Evolutionary conservation across 2,888 invertebrate genomes (phyloP).

Genomic region (Ectobius pallidus): DNA sequence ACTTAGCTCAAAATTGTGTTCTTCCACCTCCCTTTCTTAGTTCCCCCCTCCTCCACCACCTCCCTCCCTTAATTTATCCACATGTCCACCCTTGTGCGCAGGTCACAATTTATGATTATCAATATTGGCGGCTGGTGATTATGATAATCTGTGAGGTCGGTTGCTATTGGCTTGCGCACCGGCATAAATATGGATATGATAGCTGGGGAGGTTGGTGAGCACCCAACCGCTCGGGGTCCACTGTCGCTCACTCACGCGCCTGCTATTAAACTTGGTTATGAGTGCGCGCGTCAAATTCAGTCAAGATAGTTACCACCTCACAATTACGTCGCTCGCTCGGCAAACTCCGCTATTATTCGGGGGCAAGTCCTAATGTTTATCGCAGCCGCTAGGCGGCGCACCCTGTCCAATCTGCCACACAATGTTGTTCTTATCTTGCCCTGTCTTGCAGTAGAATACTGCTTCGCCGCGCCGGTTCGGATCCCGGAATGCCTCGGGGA

Average conservation of each 20-base stretch:
- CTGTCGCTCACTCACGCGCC: not conserved
- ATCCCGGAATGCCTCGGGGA: not conserved
- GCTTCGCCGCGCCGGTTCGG: not conserved
- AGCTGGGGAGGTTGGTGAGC: constrained; percentile 18
- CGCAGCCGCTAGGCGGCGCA: constrained; percentile 43
- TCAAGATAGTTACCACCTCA: not conserved
- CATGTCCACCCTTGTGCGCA: constrained; percentile 41
- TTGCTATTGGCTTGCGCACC: constrained; percentile 39
- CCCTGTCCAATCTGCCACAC: constrained; percentile 30
- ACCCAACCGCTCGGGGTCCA: constrained; percentile 13
- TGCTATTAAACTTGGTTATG: constrained; percentile 29
- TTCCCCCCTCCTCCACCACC: constrained; percentile 31
- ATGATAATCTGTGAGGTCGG: constrained; percentile 40
- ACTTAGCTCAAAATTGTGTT: constrained; percentile 41
- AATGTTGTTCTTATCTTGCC: not conserved
- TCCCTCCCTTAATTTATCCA: constrained; percentile 42
- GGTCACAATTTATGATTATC: constrained; percentile 43
- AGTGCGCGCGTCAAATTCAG: constrained; percentile 39
- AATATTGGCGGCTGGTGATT: constrained; percentile 41
- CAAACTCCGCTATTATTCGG: constrained; percentile 24
- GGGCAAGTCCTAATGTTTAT: constrained; percentile 19
- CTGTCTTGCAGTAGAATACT: not conserved
- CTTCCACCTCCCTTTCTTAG: constrained; percentile 36
- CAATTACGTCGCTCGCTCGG: constrained; percentile 2
- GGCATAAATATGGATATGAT: constrained; percentile 43